A percentile compares a stretch with the other conserved stretches of the same genome.
Conservation (phyloP, 2,888 invertebrate species). For the Nomada ruficornis region DNA sequence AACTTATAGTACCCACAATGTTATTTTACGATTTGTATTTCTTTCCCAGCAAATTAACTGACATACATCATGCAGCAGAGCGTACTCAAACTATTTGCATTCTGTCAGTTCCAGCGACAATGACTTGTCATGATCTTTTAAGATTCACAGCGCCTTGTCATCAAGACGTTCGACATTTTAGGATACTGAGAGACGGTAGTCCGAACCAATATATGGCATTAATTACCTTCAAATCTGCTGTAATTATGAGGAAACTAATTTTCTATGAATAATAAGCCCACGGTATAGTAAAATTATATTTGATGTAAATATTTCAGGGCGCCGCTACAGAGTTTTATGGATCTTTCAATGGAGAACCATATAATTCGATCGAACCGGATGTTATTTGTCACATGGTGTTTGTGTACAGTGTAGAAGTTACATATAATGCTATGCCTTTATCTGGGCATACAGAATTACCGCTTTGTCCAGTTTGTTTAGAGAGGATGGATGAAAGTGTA, state of each 20-base stretch:
- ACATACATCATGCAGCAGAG: slow-evolving; percentile 88
- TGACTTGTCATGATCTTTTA: slow-evolving; percentile 96
- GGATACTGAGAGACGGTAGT: slow-evolving; percentile 95
- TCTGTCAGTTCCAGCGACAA: slow-evolving; percentile 94
- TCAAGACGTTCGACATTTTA: slow-evolving; percentile 94
- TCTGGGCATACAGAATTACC: slow-evolving; percentile 97
- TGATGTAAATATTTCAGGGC: slow-evolving; percentile 84
- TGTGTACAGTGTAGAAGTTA: slow-evolving; percentile 96
- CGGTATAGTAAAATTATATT: background rate
- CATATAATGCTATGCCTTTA: slow-evolving; percentile 90
- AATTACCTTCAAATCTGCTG: slow-evolving; percentile 88
- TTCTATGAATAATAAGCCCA: slow-evolving; percentile 24
- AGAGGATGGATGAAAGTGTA: slow-evolving; percentile 99
- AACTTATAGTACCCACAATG: background rate
- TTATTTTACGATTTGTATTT: background rate
- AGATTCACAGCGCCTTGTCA: slow-evolving; percentile 98
- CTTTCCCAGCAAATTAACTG: slow-evolving; percentile 89
- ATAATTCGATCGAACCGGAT: slow-evolving; percentile 96
- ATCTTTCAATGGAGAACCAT: slow-evolving; percentile 96
- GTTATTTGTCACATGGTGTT: slow-evolving; percentile 97
- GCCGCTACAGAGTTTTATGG: slow-evolving; percentile 96
- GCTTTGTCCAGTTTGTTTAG: slow-evolving; percentile 98
- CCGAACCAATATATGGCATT: slow-evolving; percentile 99
- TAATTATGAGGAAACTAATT: slow-evolving; percentile 58
- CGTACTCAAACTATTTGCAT: slow-evolving; percentile 94